Evolutionary conservation across 2,888 invertebrate genomes (phyloP).

Genomic region (Eristalinus sepulchralis): DNA sequence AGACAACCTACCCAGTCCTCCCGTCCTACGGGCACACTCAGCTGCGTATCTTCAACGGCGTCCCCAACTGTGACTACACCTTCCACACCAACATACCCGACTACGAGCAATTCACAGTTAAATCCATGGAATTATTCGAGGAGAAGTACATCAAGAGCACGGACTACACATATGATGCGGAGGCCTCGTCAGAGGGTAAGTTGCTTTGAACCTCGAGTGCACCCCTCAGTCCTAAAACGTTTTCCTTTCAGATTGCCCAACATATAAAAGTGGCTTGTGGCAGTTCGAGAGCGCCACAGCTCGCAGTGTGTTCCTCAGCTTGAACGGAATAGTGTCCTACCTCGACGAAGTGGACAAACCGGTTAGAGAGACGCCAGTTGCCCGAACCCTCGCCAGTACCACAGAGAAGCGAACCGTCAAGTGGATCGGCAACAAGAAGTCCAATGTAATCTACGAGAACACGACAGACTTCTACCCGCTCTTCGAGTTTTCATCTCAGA

Average conservation of each 20-base stretch:
- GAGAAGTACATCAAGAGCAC: slow-evolving; percentile 73
- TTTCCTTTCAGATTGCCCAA: slow-evolving; percentile 50
- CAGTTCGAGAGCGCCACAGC: slow-evolving; percentile 71
- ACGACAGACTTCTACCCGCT: slow-evolving; percentile 71
- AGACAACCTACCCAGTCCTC: slow-evolving; percentile 86
- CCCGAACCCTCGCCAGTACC: slow-evolving; percentile 75
- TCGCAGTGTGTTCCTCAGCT: slow-evolving; percentile 75
- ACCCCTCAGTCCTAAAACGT: not conserved
- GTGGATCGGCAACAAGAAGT: slow-evolving; percentile 73
- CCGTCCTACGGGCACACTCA: slow-evolving; percentile 85
- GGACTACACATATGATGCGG: not conserved
- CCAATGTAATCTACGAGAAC: slow-evolving; percentile 68
- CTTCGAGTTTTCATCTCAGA: slow-evolving; percentile 71
- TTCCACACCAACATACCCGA: slow-evolving; percentile 73
- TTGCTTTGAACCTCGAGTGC: not conserved
- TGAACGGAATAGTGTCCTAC: slow-evolving; percentile 69
- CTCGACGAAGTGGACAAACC: slow-evolving; percentile 77
- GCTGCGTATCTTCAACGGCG: slow-evolving; percentile 87
- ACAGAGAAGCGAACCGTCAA: slow-evolving; percentile 66
- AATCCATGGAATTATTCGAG: slow-evolving; percentile 71
- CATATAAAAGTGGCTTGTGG: slow-evolving; percentile 62
- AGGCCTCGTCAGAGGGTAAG: not conserved
- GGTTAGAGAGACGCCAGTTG: slow-evolving; percentile 75
- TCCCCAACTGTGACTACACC: slow-evolving; percentile 80
- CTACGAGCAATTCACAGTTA: slow-evolving; percentile 69